Evolutionary conservation across 2,888 invertebrate genomes (phyloP).

Genomic region (Branchinecta sandiegonensis): DNA sequence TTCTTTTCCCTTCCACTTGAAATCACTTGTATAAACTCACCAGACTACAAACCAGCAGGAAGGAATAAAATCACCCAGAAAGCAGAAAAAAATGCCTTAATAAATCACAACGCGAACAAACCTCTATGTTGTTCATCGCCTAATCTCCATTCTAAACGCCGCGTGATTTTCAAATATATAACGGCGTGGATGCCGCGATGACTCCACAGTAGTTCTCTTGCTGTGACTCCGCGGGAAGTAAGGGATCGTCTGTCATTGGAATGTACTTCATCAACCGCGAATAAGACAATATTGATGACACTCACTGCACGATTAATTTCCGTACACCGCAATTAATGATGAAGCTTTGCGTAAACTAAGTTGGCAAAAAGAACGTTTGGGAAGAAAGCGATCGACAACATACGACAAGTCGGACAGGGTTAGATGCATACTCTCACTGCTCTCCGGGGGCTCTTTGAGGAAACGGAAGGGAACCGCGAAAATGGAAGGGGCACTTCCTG

Average conservation of each 20-base stretch:
- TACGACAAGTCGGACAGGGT: too few species aligned
- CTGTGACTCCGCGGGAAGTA: not conserved
- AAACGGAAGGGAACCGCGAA: too few species aligned
- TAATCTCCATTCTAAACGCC: not conserved
- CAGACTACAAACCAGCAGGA: not conserved
- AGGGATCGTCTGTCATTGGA: constrained; percentile 8
- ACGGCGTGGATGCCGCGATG: constrained; percentile 1
- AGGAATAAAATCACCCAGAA: not conserved
- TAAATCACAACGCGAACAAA: constrained; percentile 2
- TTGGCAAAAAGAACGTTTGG: too few species aligned
- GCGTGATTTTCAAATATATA: not conserved
- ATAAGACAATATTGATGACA: constrained; percentile 14
- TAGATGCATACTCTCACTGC: too few species aligned
- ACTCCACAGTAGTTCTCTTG: constrained; percentile 11
- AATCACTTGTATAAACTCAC: too few species aligned
- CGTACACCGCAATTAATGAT: not conserved
- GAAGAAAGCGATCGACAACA: too few species aligned
- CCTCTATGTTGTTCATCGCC: too few species aligned
- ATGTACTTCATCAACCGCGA: constrained; percentile 12
- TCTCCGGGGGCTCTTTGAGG: too few species aligned
- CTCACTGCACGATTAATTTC: not conserved
- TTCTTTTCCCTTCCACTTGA: too few species aligned
- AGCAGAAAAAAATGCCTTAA: not conserved
- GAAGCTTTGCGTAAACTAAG: too few species aligned
- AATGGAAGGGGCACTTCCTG: too few species aligned